Base-by-base conservation (phyloP, 2,797 vertebrate genomes). In the Rhinella marina region DNA sequence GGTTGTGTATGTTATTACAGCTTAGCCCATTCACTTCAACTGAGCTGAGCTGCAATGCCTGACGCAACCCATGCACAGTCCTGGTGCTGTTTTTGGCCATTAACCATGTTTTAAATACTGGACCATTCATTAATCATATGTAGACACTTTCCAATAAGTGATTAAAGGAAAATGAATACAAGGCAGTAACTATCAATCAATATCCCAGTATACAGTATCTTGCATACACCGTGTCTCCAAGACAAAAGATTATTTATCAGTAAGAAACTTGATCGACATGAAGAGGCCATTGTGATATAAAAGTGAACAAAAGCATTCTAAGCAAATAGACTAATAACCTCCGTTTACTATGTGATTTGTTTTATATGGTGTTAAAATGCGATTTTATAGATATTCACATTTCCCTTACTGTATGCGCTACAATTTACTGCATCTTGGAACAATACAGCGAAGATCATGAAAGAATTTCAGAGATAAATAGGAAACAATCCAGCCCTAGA, bases 391-490 rank as follows among this genome's bases (percentile, higher is more conserved):
- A 48, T 86, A 70, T 86, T 86, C 57, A 68, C 23, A 72, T 59
- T 54, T 57, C 10, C n/a, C 14, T 79, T 79, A 68, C 41, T 50
- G 70, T 64, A 13, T 81, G 41, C 75, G 68, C 27, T 52, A 50
- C 79, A 82, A 75, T 82, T 87, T 82, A 62, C 86, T n/a, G 27
- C 50, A 76, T 62, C 48, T 64, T 17, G 41, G 41, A 76, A 64
- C 41, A 73, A 73, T 61, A 23, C 17, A 82, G 21, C n/a, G n/a
- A 75, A 87, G 25, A 82, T 59, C 66, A 29, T 59, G 72, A 81
- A 81, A n/a, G 41, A 82, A 19, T 32, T 52, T 19, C 41, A 32
- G 32, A 87, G 32, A 75, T 87, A 87, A 75, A 82, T 82, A 87
- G 62, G 57, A 73, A 59, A 87, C 70, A 87, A 62, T 81, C 13